Evolutionary conservation across 2,113 vertebrate species (phyloP), one percentile per base, ranked within the genome.

Genomic region (Zapus hudsonius): DNA sequence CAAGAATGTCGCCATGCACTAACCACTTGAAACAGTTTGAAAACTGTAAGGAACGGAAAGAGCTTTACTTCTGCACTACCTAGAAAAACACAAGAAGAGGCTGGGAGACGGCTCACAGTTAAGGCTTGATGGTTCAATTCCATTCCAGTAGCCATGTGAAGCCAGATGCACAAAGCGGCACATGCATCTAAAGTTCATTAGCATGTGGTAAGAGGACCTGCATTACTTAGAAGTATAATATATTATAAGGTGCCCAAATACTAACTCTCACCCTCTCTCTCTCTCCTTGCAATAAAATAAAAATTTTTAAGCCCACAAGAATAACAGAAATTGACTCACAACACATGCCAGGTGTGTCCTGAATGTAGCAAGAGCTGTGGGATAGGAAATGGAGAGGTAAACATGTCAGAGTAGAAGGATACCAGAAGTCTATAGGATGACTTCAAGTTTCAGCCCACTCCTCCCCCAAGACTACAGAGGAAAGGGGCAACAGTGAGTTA

Each of bases 11-110:
- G 20, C 12, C 74, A 87, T 70, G 33, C 47, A 86, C 66, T 85
- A 59, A 76, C 27, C 61, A 81, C 59, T 86, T 75, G 59, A 47
- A 87, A 94, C 76, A 94, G 72, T 96, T 93, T 96, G 52, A 78
- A 94, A 87, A 91, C 47, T 74, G 63, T 38, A 61, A 84, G 94
- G 91, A 92, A 9, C 79, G 20, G 42, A 59, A 31, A 55, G 7
- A 91, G 47, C 57, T 52, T 20, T 87, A n/a, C n/a, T 1, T 44
- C 66, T 90, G 40, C 7, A 67, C 63, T 63, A 74, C 4, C 64
- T 17, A 83, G 22, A 91, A 61, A 52, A 90, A 80, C 29, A 59
- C 52, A 52, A 52, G 6, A 52, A 52, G 12, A 52, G 52, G 52
- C 16, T 10, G 52, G 52, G 52, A 52, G 52, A 52, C 16, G 47